phyloP scores from a whole-genome alignment of 2,797 vertebrate genomes.

The Manis javanica region DNA sequence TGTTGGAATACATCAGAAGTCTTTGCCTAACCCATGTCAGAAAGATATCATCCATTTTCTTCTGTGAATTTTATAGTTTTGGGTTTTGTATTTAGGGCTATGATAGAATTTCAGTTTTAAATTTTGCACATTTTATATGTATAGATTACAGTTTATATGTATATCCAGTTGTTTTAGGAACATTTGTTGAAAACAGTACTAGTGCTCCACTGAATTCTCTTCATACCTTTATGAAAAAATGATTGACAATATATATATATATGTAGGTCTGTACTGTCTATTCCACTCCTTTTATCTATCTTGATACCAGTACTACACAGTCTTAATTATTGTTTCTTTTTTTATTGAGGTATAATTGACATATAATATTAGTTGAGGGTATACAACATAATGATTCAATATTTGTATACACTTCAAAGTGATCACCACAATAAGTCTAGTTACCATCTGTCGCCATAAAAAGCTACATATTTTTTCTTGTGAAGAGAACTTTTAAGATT shows the following conservation, averaged over 20 bases:
- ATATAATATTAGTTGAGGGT: neutral
- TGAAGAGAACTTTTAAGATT: neutral
- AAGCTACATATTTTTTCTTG: neutral
- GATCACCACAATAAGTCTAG: neutral
- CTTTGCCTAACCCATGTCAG: neutral
- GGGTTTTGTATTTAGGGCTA: neutral
- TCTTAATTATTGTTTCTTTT: neutral
- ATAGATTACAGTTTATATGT: neutral
- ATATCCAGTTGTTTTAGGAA: neutral
- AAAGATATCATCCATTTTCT: neutral
- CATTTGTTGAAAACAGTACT: neutral
- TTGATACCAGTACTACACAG: neutral
- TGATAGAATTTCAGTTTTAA: neutral
- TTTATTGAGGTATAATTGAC: neutral
- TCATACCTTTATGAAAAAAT: neutral
- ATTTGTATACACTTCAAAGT: neutral
- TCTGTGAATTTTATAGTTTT: neutral
- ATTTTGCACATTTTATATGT: neutral
- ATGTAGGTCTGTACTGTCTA: neutral
- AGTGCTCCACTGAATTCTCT: neutral
- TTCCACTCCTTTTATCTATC: neutral
- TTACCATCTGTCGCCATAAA: neutral
- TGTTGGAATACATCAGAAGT: neutral
- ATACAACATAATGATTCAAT: neutral
- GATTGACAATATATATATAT: no score